phyloP scores from a whole-genome alignment of 2,888 invertebrate species.

The Drosophila limbata region DNA sequence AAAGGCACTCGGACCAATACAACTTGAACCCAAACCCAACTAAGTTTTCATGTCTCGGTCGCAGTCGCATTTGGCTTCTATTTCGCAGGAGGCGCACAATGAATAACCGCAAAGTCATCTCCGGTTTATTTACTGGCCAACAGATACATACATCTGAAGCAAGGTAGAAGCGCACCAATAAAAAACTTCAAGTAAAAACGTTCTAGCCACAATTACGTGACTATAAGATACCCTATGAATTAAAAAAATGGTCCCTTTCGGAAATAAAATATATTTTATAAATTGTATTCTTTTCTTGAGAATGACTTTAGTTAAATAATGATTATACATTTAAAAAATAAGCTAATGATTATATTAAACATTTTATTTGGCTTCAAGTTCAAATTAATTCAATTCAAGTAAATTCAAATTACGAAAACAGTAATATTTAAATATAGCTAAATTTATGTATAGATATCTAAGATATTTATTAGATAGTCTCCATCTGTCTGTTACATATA shows the following conservation, averaged over 20 bases:
- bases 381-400: no score
- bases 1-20: conserved; percentile 4
- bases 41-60: conserved; percentile 25
- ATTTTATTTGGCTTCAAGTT: no score
- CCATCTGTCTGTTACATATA: background rate
- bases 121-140: conserved; percentile 80
- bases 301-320: no score
- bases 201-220: background rate
- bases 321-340: no score
- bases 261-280: no score
- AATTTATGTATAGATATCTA: no score
- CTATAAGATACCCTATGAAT: background rate
- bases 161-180: conserved; percentile 32
- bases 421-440: no score
- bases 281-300: no score
- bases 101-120: conserved; percentile 82
- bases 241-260: no score
- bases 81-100: conserved; percentile 68
- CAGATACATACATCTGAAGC: conserved; percentile 48
- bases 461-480: no score
- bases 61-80: conserved; percentile 58
- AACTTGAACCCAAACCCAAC: conserved; percentile 15
- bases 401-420: no score
- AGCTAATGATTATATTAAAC: no score
- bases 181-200: background rate